A percentile compares a stretch with the other conserved stretches of the same genome.
Conservation (phyloP, 2,797 vertebrate species). For the Hoplostethus mediterraneus region DNA sequence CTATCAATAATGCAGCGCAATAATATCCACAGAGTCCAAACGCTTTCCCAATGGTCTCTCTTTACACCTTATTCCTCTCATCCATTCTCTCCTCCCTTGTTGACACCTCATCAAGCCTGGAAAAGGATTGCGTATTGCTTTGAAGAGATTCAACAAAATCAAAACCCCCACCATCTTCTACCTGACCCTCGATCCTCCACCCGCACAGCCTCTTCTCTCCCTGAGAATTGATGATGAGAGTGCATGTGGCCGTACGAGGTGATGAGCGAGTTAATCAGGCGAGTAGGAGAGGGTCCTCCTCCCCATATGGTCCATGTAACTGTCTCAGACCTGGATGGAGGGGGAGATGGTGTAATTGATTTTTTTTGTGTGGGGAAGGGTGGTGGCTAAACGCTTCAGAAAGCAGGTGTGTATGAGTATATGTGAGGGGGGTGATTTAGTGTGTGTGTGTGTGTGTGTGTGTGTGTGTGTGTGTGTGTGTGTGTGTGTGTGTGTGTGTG, state of each 20-base stretch:
- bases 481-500: background rate
- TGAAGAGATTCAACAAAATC: background rate
- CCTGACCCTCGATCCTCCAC: background rate
- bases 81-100: background rate
- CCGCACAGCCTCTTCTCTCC: background rate
- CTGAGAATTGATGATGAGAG: conserved; percentile 12
- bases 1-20: conserved; percentile 21
- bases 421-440: background rate
- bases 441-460: background rate
- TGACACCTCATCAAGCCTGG: background rate
- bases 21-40: background rate
- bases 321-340: background rate
- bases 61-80: background rate
- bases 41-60: background rate
- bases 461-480: background rate
- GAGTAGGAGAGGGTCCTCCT: conserved; percentile 5
- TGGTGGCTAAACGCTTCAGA: background rate
- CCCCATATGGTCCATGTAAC: background rate
- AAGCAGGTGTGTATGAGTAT: background rate
- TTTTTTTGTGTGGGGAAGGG: background rate
- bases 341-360: conserved; percentile 6
- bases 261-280: conserved; percentile 19
- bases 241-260: conserved; percentile 5
- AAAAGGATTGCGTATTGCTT: background rate
- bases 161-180: background rate